phyloP scores from a whole-genome alignment of 2,888 invertebrate species.

The Coremacera marginata region DNA sequence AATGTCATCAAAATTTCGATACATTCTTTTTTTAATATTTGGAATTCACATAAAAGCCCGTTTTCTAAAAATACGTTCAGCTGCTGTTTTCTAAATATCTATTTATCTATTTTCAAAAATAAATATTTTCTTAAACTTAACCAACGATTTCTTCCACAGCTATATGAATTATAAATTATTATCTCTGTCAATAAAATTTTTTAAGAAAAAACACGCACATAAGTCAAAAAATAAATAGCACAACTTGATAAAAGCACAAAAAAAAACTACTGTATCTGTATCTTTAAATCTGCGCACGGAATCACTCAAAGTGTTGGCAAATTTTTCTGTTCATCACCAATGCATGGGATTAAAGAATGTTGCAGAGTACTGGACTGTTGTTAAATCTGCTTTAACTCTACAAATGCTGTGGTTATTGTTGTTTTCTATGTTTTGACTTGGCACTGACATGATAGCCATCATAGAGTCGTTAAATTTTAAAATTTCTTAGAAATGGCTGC shows the following conservation, averaged over 20 bases:
- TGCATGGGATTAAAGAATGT: background rate
- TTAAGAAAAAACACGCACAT: background rate
- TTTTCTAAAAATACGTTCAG: constrained; percentile 17
- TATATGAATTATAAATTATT: constrained; percentile 30
- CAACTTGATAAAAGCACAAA: background rate
- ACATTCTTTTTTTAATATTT: background rate
- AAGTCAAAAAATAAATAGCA: background rate
- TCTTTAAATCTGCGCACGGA: constrained; percentile 24
- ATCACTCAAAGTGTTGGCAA: constrained; percentile 42
- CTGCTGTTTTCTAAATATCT: background rate
- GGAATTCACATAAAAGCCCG: background rate
- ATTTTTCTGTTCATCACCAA: background rate
- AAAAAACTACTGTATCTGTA: constrained; percentile 1
- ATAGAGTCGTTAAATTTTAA: constrained; percentile 10
- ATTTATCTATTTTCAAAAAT: background rate
- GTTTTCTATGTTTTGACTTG: constrained; percentile 2
- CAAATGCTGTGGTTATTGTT: background rate
- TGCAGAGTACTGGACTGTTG: background rate
- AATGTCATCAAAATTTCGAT: no score
- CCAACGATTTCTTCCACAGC: background rate
- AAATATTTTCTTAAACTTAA: constrained; percentile 1
- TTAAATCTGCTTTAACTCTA: constrained; percentile 9
- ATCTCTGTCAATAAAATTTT: constrained; percentile 6
- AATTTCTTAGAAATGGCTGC: constrained; percentile 16
- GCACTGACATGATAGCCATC: constrained; percentile 18